phyloP scores from a whole-genome alignment of 2,797 vertebrate genomes.

The Enteromius treurensis region DNA sequence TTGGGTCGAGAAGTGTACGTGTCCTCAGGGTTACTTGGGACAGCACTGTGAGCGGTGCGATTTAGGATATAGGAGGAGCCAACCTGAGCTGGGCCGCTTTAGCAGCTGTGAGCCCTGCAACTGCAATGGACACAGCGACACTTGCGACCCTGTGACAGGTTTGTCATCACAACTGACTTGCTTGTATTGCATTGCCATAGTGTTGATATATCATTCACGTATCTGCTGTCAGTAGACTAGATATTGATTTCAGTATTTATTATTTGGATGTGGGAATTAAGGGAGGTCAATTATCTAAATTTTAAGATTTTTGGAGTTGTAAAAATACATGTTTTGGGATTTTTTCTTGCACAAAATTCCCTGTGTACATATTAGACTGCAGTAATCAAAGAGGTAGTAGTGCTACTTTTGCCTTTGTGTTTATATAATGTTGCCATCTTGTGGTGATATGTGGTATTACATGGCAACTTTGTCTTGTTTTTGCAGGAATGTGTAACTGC shows the following conservation, averaged over 20 bases:
- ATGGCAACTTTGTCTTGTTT: background rate
- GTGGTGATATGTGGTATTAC: slow-evolving; percentile 41
- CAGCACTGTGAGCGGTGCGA: slow-evolving; percentile 93
- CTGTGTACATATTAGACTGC: background rate
- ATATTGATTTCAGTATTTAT: background rate
- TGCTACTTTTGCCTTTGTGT: background rate
- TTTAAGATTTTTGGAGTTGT: background rate
- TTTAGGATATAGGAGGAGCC: slow-evolving; percentile 85
- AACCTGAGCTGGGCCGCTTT: slow-evolving; percentile 81
- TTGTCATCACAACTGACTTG: slow-evolving; percentile 45
- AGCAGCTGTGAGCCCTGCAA: slow-evolving; percentile 89
- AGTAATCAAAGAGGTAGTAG: background rate
- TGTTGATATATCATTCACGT: background rate
- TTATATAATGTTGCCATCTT: slow-evolving; percentile 39
- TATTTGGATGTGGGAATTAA: background rate
- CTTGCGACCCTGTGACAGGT: slow-evolving; percentile 87
- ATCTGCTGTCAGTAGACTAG: slow-evolving; percentile 3
- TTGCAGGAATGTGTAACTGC: slow-evolving; percentile 87
- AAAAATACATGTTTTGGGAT: background rate
- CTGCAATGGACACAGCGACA: slow-evolving; percentile 91
- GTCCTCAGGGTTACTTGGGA: slow-evolving; percentile 88
- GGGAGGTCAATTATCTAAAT: background rate
- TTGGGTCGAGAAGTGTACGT: slow-evolving; percentile 94
- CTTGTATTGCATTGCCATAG: background rate
- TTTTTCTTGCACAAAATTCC: background rate